A percentile compares a stretch with the other conserved stretches of the same genome.
Conservation (phyloP, 2,888 invertebrate genomes). For the Drosophila kanekoi region DNA sequence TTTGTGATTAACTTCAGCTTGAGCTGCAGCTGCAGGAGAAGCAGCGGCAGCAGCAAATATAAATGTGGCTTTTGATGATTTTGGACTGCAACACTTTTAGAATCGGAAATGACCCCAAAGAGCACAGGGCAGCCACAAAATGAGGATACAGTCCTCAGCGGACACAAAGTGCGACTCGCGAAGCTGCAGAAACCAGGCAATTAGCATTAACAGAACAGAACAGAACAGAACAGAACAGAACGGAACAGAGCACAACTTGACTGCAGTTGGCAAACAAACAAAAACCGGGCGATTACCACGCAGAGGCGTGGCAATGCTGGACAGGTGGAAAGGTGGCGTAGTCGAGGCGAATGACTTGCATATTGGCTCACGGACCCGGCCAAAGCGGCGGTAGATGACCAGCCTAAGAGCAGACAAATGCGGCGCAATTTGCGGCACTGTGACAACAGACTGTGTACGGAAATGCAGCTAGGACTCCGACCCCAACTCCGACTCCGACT, state of each 20-base stretch:
- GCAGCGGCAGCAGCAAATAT: neutral
- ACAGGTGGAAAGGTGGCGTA: neutral
- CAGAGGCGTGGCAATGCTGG: neutral
- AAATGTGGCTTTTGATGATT: constrained; percentile 27
- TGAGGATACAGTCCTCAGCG: constrained; percentile 40
- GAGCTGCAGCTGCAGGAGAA: neutral
- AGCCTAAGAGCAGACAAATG: constrained; percentile 72
- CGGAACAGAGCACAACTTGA: constrained; percentile 53
- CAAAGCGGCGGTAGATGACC: constrained; percentile 28
- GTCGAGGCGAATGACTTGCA: constrained; percentile 72
- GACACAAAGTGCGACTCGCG: constrained; percentile 32
- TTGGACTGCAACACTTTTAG: constrained; percentile 63
- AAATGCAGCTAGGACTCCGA: constrained; percentile 19
- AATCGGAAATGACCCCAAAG: constrained; percentile 69
- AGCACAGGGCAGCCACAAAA: constrained; percentile 19
- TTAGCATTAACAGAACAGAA: constrained; percentile 63
- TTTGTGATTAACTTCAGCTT: neutral
- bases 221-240: constrained; percentile 13
- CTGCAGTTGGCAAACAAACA: constrained; percentile 70
- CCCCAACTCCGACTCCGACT: too few species aligned
- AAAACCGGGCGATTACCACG: constrained; percentile 23
- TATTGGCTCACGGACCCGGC: constrained; percentile 40
- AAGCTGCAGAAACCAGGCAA: constrained; percentile 49
- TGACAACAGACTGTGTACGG: constrained; percentile 57
- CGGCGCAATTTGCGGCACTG: constrained; percentile 74